Conservation (phyloP, 53 echinoderm and acorn worm species). For the Actinopyga echinites region DNA sequence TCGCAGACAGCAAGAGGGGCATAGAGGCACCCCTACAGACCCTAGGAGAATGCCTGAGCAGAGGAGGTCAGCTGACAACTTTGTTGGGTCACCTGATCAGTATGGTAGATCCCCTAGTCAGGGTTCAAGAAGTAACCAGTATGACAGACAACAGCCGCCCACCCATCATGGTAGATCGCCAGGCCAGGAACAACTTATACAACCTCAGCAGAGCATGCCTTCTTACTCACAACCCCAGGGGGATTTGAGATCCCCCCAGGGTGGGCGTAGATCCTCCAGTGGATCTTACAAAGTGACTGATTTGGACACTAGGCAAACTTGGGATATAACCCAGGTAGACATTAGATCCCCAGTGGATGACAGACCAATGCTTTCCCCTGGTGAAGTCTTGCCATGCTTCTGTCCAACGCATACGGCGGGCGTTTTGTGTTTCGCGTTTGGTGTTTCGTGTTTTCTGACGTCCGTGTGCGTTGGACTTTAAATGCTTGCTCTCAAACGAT, state of each 20-base stretch:
- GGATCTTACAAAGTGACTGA: conserved; percentile 77
- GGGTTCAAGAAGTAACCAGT: conserved; percentile 18
- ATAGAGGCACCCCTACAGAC: not conserved
- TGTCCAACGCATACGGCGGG: no score
- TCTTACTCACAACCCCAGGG: conserved; percentile 1
- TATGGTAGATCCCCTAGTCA: conserved; percentile 26
- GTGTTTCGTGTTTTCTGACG: no score
- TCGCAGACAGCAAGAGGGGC: conserved; percentile 9
- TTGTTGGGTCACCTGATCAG: not conserved
- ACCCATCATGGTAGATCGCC: not conserved
- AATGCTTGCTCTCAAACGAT: not conserved
- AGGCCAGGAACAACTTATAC: not conserved
- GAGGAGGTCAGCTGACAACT: not conserved
- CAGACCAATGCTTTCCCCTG: conserved; percentile 31
- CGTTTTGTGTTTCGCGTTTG: no score
- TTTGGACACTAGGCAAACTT: conserved; percentile 73
- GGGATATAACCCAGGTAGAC: conserved; percentile 58
- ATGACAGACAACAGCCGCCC: conserved; percentile 2
- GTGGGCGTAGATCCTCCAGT: not conserved
- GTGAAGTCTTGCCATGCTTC: conserved; percentile 35
- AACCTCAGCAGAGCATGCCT: not conserved
- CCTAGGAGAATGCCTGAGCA: not conserved
- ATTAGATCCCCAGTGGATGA: conserved; percentile 29
- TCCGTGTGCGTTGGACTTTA: no score
- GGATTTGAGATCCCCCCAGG: conserved; percentile 7